phyloP scores from a whole-genome alignment of 1,140 invertebrate genomes.

The Oppia nitens region DNA sequence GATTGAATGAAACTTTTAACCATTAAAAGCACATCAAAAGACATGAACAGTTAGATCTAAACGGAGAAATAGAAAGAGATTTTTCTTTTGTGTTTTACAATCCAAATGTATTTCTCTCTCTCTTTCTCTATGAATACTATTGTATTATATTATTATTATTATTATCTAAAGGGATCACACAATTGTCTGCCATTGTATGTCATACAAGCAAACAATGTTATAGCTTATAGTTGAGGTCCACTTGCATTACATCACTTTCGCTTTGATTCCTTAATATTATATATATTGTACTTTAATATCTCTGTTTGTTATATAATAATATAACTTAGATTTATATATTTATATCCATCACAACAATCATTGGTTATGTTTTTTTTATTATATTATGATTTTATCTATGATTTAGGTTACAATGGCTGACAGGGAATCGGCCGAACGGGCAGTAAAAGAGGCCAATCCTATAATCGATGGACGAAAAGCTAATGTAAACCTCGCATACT shows the following conservation, averaged over 20 bases:
- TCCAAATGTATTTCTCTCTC: not conserved
- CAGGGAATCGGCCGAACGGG: constrained; percentile 72
- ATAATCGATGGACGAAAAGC: constrained; percentile 97
- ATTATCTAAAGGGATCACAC: not conserved
- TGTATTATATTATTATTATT: not conserved
- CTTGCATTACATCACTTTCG: not conserved
- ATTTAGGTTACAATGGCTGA: constrained; percentile 92
- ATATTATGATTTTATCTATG: constrained; percentile 22
- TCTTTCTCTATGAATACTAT: not conserved
- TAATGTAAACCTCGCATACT: constrained; percentile 91
- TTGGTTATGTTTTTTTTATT: too few species aligned
- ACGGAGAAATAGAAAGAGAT: too few species aligned
- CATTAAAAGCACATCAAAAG: not conserved
- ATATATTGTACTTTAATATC: too few species aligned
- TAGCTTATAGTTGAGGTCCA: not conserved
- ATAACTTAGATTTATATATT: too few species aligned
- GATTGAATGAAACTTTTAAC: not conserved
- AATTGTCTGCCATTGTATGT: not conserved
- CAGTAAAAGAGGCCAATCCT: constrained; percentile 93
- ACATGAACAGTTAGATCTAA: too few species aligned
- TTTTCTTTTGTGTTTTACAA: not conserved
- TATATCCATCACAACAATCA: too few species aligned
- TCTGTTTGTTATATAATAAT: too few species aligned
- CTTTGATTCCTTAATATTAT: not conserved
- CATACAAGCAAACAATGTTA: too few species aligned